Conservation (phyloP, 1,140 invertebrate species). For the Zaprionus africanus region DNA sequence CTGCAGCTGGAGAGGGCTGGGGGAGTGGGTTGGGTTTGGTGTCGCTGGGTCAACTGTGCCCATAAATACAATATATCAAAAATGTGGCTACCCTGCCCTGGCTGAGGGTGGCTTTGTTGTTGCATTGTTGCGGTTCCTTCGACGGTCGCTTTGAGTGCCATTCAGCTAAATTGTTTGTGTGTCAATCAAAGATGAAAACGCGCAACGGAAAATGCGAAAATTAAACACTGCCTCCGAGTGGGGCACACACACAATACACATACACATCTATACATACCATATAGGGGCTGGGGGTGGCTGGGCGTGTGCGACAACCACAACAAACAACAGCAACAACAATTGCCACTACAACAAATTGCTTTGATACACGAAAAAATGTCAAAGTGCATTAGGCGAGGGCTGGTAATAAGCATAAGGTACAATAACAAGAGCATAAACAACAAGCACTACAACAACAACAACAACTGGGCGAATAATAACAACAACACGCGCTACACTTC, state of each 20-base stretch:
- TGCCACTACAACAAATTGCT: conserved; percentile 75
- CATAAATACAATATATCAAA: conserved; percentile 82
- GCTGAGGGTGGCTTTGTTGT: conserved; percentile 45
- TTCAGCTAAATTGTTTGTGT: conserved; percentile 83
- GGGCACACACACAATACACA: not conserved
- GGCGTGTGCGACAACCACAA: conserved; percentile 58
- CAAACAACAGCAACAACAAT: conserved; percentile 42
- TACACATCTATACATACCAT: too few species aligned
- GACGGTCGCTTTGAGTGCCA: conserved; percentile 70
- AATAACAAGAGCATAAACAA: conserved; percentile 52
- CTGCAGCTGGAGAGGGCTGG: not conserved
- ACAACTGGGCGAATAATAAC: conserved; percentile 37
- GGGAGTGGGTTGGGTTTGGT: not conserved
- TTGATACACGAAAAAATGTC: conserved; percentile 67
- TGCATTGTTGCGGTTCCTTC: conserved; percentile 69
- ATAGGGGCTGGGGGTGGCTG: conserved; percentile 65
- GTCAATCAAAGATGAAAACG: conserved; percentile 83
- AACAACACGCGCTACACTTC: conserved; percentile 55
- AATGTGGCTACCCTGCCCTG: conserved; percentile 50
- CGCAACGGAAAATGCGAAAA: conserved; percentile 81
- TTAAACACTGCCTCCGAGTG: conserved; percentile 58
- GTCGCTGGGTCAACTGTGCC: conserved; percentile 6
- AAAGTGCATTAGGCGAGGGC: conserved; percentile 58
- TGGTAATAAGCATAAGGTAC: conserved; percentile 69
- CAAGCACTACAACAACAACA: conserved; percentile 50